Base-by-base conservation (phyloP, 1,140 invertebrate species). In the Phortica variegata region DNA sequence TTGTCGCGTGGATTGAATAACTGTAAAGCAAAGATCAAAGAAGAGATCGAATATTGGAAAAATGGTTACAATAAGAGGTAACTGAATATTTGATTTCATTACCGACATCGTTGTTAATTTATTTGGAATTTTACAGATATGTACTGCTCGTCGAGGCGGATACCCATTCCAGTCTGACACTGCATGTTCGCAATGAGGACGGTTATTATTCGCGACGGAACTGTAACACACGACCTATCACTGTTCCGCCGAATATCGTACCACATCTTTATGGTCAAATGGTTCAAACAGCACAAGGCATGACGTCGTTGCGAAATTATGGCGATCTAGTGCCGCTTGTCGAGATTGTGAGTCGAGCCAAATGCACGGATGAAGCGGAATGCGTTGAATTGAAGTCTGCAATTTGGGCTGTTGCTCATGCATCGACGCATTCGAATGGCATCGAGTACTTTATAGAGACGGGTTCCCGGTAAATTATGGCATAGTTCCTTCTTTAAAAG, bases 211-310 rank as follows among this genome's bases (percentile, higher is more conserved):
- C 85, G 34, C 79, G 87, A 23, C 77, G 87, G 46, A 73, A 65
- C 58, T 73, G 59, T 62, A 60, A 61, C 29, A 65, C 73, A 23
- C 70, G 80, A 3, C 56, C 65, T 1, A 60, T 78, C n/a, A 60
- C 71, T 16, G 74, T 65, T 10, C 77, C 55, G 3, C 78, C 78
- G 3, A 78, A 79, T 66, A 78, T 95, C 10, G 86, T 89, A 2
- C 87, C 88, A 1, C 94, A 98, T 80, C 77, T 97, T 8, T 91
- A 96, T 75, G 91, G 91, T 0, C 90, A 95, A 66, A 80, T 97
- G 20, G 86, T 84, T 0, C 86, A 90, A 60, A 89, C 92, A 59
- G 78, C 85, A 18, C 79, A 85, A 18, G 91, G 93, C 1, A 79
- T 88, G 55, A 80, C 86, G 15, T 69, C 88, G 2, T 62, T 94